These are phyloP conservation scores for Triplophysa rosa DNA, from an alignment of 2,113 vertebrate genomes.

Conservation along the genomic window DNA sequence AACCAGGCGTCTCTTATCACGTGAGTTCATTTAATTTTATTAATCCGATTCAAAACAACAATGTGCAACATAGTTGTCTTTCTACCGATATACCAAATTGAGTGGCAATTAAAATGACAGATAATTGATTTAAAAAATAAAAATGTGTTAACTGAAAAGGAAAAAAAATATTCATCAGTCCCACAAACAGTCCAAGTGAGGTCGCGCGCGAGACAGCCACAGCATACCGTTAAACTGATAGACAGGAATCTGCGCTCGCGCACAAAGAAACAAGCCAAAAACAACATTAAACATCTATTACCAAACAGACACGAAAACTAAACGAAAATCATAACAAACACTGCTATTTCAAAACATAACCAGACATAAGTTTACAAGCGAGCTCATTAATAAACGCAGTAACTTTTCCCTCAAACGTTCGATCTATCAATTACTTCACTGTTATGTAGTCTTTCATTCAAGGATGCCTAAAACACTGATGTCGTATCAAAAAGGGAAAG, in stretches of 20 bases:
- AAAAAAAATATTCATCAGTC: constrained; percentile 67
- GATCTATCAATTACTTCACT: too few relatives aligned
- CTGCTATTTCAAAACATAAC: neutral
- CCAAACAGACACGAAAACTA: neutral
- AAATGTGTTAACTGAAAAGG: constrained; percentile 33
- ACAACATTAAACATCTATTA: neutral
- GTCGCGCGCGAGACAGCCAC: constrained; percentile 71
- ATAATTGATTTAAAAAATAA: too few relatives aligned
- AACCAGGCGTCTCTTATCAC: too few relatives aligned
- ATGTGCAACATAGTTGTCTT: neutral
- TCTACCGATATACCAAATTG: neutral
- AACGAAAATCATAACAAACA: neutral
- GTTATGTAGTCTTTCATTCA: neutral
- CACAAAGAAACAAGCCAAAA: constrained; percentile 38
- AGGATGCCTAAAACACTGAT: neutral
- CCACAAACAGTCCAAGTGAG: constrained; percentile 71
- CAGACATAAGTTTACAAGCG: neutral
- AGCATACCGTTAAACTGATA: constrained; percentile 5
- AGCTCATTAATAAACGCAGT: neutral
- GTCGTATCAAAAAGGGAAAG: neutral
- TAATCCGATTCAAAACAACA: neutral
- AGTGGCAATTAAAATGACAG: too few relatives aligned
- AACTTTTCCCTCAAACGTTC: neutral
- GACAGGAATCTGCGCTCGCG: constrained; percentile 17
- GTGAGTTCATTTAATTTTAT: neutral